Conservation (phyloP, 2,888 invertebrate genomes). For the Pemphredon lugubris region DNA sequence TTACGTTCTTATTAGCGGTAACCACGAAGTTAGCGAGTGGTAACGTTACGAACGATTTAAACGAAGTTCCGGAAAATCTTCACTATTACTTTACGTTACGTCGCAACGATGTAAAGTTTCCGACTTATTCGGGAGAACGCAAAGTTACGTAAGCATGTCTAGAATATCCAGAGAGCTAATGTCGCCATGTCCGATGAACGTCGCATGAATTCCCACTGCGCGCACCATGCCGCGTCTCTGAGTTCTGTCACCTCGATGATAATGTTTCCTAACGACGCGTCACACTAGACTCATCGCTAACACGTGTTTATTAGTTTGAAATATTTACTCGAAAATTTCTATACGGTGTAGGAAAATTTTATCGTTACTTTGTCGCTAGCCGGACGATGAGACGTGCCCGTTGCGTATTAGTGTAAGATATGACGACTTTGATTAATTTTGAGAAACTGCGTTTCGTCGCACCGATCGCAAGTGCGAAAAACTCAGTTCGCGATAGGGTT, state of each 20-base stretch:
- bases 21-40: background rate
- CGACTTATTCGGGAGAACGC: too few relatives aligned
- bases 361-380: background rate
- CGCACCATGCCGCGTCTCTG: background rate
- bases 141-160: too few relatives aligned
- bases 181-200: background rate
- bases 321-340: too few relatives aligned
- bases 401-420: too few relatives aligned
- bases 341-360: too few relatives aligned
- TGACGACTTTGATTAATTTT: too few relatives aligned
- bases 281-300: too few relatives aligned
- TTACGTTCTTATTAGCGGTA: constrained; percentile 7
- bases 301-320: too few relatives aligned
- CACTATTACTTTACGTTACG: background rate
- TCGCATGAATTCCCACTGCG: constrained; percentile 19
- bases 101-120: background rate
- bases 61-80: background rate
- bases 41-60: background rate
- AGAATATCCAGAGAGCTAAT: background rate
- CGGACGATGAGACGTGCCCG: too few relatives aligned
- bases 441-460: too few relatives aligned
- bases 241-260: background rate
- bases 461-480: too few relatives aligned
- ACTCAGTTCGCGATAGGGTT: too few relatives aligned
- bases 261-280: constrained; percentile 3